Conservation (phyloP, 1,140 invertebrate genomes). For the Magallana ariakensis region DNA sequence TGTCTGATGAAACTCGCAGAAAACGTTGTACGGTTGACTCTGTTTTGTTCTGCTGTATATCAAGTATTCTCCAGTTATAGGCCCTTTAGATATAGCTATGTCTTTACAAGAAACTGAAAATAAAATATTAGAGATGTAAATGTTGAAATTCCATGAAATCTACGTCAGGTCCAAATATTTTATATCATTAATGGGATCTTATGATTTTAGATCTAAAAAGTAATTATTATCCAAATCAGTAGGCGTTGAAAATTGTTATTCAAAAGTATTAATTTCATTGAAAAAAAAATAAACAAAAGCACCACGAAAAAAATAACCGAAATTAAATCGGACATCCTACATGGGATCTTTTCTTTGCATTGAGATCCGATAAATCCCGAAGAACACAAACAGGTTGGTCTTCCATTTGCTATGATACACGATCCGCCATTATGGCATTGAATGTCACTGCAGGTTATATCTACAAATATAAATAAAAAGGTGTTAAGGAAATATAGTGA, state of each 20-base stretch:
- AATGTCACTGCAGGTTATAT: neutral
- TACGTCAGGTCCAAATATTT: too few relatives aligned
- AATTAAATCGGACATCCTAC: neutral
- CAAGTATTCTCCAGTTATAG: neutral
- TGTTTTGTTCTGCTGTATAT: neutral
- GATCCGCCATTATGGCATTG: neutral
- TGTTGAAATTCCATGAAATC: too few relatives aligned
- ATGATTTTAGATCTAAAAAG: too few relatives aligned
- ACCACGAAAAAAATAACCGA: too few relatives aligned
- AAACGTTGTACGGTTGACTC: neutral
- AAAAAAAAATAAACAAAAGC: too few relatives aligned
- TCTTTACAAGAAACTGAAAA: neutral
- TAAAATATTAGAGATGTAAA: neutral
- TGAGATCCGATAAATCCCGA: neutral
- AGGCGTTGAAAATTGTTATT: too few relatives aligned
- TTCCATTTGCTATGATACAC: neutral
- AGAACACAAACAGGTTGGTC: neutral
- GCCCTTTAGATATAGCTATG: neutral
- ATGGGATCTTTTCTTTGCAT: neutral
- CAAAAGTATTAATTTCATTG: too few relatives aligned
- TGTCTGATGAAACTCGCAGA: constrained; percentile 5
- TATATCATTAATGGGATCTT: too few relatives aligned
- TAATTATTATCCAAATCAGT: too few relatives aligned
- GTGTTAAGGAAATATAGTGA: too few relatives aligned
- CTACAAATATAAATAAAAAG: neutral